These are phyloP conservation scores for Papilio dardanus DNA, from an alignment of 1,140 invertebrate species.

Conservation along the genomic window DNA sequence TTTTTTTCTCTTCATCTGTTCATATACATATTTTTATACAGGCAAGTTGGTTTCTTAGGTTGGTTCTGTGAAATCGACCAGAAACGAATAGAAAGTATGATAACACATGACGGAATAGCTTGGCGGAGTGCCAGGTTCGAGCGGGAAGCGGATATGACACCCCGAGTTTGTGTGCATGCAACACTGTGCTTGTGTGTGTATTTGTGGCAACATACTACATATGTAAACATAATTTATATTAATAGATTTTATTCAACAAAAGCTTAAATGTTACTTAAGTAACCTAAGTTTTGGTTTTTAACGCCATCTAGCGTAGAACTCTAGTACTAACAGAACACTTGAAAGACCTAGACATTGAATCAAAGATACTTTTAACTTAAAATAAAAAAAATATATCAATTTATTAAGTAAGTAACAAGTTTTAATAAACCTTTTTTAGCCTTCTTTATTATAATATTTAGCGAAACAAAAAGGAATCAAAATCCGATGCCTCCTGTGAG, in stretches of 20 bases:
- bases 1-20: neutral
- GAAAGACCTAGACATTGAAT: neutral
- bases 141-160: conserved; percentile 64
- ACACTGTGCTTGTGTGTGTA: neutral
- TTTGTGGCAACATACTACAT: too few relatives aligned
- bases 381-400: too few relatives aligned
- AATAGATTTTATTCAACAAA: too few relatives aligned
- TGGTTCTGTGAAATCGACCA: neutral
- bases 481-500: conserved; percentile 88
- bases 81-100: conserved; percentile 3
- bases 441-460: neutral
- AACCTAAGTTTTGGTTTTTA: neutral
- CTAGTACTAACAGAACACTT: neutral
- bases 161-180: neutral
- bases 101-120: conserved; percentile 45
- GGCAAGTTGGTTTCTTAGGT: neutral
- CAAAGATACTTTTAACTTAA: too few relatives aligned
- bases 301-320: conserved; percentile 9
- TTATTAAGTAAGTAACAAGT: too few relatives aligned
- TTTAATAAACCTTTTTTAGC: neutral
- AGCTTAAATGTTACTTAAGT: neutral
- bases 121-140: conserved; percentile 54
- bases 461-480: conserved; percentile 38
- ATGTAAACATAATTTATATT: neutral
- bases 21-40: neutral